Conservation (phyloP, 2,888 invertebrate genomes). For the Eudemis profundana region DNA sequence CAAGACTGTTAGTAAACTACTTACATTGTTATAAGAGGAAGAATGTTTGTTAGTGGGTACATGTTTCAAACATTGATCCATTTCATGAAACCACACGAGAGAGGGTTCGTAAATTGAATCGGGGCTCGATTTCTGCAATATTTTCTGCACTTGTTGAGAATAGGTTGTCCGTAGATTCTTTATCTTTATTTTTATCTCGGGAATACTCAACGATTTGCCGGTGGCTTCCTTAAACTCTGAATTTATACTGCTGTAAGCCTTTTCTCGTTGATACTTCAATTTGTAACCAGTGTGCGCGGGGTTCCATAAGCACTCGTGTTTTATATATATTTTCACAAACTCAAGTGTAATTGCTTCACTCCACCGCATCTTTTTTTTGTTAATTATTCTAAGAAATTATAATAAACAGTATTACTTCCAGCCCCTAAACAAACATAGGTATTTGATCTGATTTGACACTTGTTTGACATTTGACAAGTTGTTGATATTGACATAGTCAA, state of each 20-base stretch:
- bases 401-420: conserved; percentile 1
- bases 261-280: conserved; percentile 67
- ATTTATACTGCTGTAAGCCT: conserved; percentile 68
- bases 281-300: conserved; percentile 72
- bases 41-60: conserved; percentile 63
- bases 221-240: conserved; percentile 65
- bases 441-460: not conserved
- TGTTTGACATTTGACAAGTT: too few relatives aligned
- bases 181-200: conserved; percentile 79
- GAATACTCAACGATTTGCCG: conserved; percentile 61
- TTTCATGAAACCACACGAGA: conserved; percentile 75
- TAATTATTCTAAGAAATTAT: too few relatives aligned
- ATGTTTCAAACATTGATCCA: conserved; percentile 74
- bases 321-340: conserved; percentile 80
- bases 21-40: conserved; percentile 53
- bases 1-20: too few relatives aligned
- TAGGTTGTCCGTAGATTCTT: conserved; percentile 81
- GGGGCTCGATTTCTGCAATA: conserved; percentile 71
- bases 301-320: conserved; percentile 81
- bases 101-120: conserved; percentile 71
- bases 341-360: conserved; percentile 75
- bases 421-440: not conserved
- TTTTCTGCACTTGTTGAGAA: conserved; percentile 77
- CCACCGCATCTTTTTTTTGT: conserved; percentile 79
- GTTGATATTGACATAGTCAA: too few relatives aligned